Evolutionary conservation across 92 coral and sea anemone species (phyloP), one percentile per base, ranked within the genome.

Genomic region (Metridium senile): DNA sequence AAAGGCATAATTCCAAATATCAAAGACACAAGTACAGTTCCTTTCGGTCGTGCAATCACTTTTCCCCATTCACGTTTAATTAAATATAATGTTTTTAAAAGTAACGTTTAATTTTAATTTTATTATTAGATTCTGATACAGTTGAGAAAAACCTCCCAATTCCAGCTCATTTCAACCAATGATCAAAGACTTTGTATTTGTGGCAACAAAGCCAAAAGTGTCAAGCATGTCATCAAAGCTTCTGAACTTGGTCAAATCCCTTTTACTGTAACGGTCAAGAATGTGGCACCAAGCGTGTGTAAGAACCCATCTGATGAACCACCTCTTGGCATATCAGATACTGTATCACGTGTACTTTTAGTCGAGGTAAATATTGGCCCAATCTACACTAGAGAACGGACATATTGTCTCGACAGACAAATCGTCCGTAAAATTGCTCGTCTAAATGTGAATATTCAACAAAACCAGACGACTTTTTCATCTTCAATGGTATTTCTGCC

Each of bases 301-400:
- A 71, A 70, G 28, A 67, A 80, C 45, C 71, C 51, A 28, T 34
- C 62, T 26, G 33, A 71, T 22, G 90, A 88, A 62, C 72, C 84
- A 28, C 54, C 85, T 10, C 68, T 91, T 53, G 91, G 91, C 0
- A 87, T 87, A 51, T 67, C 77, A 19, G 98, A 93, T 47, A 83
- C 91, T 39, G 97, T 91, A 33, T 70, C 71, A 58, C 80, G 97
- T 35, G 88, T 91, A 77, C 84, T 94, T 18, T 81, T 87, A 33
- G 98, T 93, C 11, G 90, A 93, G 96, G 98, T 93, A 81, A 17
- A 39, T 39, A 39, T n/a, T n/a, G n/a, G n/a, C n/a, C n/a, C n/a
- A n/a, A n/a, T n/a, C n/a, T n/a, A n/a, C n/a, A n/a, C n/a, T n/a
- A n/a, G n/a, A n/a, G n/a, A n/a, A n/a, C n/a, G n/a, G n/a, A n/a